Conservation (phyloP, 2,113 vertebrate genomes). For the Lamprologus sp. region DNA sequence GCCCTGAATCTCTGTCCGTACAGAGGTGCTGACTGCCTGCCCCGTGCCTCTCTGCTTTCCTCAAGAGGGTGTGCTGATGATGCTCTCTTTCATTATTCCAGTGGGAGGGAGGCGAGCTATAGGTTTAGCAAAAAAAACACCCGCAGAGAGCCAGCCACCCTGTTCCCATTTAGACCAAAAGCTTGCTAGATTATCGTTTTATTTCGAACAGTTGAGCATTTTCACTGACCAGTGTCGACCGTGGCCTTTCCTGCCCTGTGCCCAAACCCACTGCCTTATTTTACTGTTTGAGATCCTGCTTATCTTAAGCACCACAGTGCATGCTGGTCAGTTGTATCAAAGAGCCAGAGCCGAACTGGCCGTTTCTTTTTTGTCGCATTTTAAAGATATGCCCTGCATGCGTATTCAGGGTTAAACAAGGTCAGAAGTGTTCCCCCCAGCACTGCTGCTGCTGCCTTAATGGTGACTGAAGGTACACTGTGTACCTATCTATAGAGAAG, state of each 20-base stretch:
- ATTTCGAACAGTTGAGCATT: slow-evolving; percentile 18
- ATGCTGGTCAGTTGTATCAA: slow-evolving; percentile 7
- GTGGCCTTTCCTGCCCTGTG: not conserved
- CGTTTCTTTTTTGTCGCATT: slow-evolving; percentile 47
- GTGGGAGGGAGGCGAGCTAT: slow-evolving; percentile 21
- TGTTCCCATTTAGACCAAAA: slow-evolving; percentile 25
- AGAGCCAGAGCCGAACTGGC: not conserved
- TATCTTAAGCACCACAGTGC: not conserved
- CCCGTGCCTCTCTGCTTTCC: slow-evolving; percentile 28
- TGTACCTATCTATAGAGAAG: slow-evolving; percentile 24
- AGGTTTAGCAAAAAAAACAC: slow-evolving; percentile 26
- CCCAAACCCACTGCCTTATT: not conserved
- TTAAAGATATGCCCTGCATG: slow-evolving; percentile 45
- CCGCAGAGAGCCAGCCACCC: slow-evolving; percentile 4
- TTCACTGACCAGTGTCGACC: slow-evolving; percentile 6
- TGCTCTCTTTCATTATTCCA: slow-evolving; percentile 43
- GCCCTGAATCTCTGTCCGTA: slow-evolving; percentile 48
- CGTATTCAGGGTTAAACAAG: slow-evolving; percentile 58
- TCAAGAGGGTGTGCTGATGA: slow-evolving; percentile 45
- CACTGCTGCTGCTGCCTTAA: not conserved
- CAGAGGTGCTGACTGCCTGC: slow-evolving; percentile 50
- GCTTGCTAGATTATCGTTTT: slow-evolving; percentile 18
- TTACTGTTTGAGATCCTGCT: not conserved
- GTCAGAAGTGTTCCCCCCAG: slow-evolving; percentile 37
- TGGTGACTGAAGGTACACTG: slow-evolving; percentile 29